A percentile compares a stretch with the other conserved stretches of the same genome.
Conservation (phyloP, 37 sponge, comb jelly and placozoan genomes). For the Geodia barretti region DNA sequence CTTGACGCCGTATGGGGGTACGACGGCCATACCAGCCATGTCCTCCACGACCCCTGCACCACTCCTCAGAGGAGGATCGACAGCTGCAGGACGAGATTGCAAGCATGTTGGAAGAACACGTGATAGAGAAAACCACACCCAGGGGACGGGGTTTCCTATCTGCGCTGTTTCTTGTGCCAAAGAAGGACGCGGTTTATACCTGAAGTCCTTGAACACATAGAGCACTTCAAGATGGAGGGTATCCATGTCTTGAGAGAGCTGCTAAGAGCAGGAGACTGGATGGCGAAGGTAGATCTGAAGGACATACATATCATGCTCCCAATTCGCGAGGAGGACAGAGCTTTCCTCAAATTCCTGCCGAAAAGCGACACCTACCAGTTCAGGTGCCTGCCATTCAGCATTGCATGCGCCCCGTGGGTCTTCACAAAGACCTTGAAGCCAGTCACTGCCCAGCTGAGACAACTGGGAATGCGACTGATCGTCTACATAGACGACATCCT, state of each 20-base stretch:
- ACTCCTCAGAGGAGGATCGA: neutral
- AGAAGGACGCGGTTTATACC: constrained; percentile 16
- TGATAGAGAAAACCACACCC: neutral
- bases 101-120: constrained; percentile 8
- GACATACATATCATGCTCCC: constrained; percentile 1
- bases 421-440: constrained; percentile 47
- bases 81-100: constrained; percentile 1
- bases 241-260: constrained; percentile 17
- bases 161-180: constrained; percentile 20
- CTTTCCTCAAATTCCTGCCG: constrained; percentile 5
- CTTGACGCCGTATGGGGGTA: neutral
- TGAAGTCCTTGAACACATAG: neutral
- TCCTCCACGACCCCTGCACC: neutral
- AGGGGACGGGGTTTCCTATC: constrained; percentile 12
- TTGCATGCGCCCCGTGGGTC: constrained; percentile 27
- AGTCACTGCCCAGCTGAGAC: constrained; percentile 4
- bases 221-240: constrained; percentile 41
- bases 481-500: constrained; percentile 45
- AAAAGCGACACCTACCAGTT: neutral
- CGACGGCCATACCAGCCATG: neutral
- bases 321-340: constrained; percentile 13
- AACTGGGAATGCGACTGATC: constrained; percentile 19
- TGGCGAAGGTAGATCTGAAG: constrained; percentile 27
- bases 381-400: constrained; percentile 13
- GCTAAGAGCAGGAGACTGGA: constrained; percentile 9